Conservation (phyloP, 2,888 invertebrate genomes). For the Xanthorhoe spadicearia region DNA sequence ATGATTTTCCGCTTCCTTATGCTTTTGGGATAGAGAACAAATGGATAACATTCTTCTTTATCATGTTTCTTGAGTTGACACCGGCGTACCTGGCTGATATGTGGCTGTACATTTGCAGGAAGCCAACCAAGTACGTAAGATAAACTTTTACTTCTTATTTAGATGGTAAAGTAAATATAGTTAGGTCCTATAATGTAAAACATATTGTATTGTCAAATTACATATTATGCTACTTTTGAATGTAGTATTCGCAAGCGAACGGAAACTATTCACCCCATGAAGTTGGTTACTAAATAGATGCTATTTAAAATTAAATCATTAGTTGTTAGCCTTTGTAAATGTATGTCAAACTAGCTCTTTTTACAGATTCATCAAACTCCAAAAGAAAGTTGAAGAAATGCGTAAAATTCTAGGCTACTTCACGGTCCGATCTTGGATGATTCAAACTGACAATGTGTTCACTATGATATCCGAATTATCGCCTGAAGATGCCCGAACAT, state of each 20-base stretch:
- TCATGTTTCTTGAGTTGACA: neutral
- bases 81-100: neutral
- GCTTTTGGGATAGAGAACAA: neutral
- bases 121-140: neutral
- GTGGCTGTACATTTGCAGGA: neutral
- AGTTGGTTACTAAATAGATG: too few species aligned
- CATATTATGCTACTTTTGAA: too few species aligned
- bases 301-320: too few species aligned
- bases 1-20: neutral
- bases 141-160: neutral
- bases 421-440: neutral
- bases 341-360: neutral
- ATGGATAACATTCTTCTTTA: neutral
- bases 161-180: too few species aligned
- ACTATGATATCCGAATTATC: neutral
- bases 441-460: neutral
- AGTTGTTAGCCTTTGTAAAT: too few species aligned
- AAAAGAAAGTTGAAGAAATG: neutral
- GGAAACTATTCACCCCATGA: too few species aligned
- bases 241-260: too few species aligned
- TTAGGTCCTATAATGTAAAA: too few species aligned
- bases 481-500: neutral
- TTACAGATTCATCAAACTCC: neutral
- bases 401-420: neutral
- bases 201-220: too few species aligned